Evolutionary conservation across 2,113 vertebrate species (phyloP).

Genomic region (Aptenodytes forsteri): DNA sequence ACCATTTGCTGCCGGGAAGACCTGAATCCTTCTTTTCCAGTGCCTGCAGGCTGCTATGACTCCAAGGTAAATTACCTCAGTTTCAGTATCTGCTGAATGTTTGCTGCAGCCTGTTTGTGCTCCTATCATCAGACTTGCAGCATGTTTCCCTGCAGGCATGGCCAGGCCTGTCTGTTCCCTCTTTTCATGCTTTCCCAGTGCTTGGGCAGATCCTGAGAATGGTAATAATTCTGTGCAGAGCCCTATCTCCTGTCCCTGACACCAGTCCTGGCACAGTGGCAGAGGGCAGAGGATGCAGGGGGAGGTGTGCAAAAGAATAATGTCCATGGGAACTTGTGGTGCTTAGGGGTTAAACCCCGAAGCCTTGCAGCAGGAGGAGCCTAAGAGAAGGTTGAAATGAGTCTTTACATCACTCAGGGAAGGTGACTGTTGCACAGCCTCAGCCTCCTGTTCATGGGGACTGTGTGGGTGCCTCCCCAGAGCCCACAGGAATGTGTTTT

Average conservation of each 20-base stretch:
- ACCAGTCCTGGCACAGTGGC: neutral
- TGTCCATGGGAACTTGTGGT: neutral
- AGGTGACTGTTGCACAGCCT: neutral
- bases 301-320: neutral
- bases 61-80: constrained; percentile 79
- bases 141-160: neutral
- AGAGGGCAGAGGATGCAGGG: neutral
- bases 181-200: neutral
- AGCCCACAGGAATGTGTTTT: neutral
- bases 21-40: constrained; percentile 74
- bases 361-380: neutral
- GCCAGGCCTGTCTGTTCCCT: neutral
- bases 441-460: neutral
- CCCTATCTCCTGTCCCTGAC: neutral
- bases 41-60: constrained; percentile 88
- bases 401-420: neutral
- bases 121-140: neutral
- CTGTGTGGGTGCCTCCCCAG: neutral
- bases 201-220: neutral
- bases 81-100: neutral
- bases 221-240: neutral
- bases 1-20: constrained; percentile 92
- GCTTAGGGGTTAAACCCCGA: neutral
- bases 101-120: neutral
- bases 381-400: neutral